Percentiles rank a stretch among this genome's conserved stretches.
phyloP scores from a whole-genome alignment of 2,113 vertebrate genomes.

The Fregata magnificens region DNA sequence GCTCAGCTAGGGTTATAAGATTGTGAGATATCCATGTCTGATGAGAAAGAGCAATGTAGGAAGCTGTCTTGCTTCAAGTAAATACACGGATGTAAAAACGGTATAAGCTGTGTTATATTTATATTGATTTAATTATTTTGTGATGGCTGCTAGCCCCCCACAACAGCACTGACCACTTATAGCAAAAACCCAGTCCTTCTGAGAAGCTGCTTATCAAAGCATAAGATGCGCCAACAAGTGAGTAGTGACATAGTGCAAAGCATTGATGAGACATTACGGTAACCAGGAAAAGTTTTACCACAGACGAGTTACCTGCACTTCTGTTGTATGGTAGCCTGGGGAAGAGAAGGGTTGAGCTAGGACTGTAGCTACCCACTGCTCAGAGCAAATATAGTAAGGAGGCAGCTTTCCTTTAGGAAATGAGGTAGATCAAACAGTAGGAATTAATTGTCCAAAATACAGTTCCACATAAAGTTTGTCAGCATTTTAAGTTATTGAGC shows the following conservation, averaged over 20 bases:
- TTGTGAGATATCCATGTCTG: neutral
- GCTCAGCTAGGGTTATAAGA: neutral
- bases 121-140: neutral
- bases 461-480: neutral
- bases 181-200: neutral
- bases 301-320: neutral
- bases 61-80: neutral
- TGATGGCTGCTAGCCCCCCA: neutral
- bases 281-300: neutral
- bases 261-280: neutral
- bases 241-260: neutral
- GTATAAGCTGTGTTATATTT: neutral
- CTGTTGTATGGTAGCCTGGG: neutral
- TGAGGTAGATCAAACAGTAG: neutral
- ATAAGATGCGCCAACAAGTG: neutral
- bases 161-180: neutral
- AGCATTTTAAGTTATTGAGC: neutral
- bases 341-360: neutral
- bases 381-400: neutral
- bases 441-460: neutral
- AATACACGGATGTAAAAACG: neutral
- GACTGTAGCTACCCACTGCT: neutral
- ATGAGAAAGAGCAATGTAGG: neutral
- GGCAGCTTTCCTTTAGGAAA: neutral
- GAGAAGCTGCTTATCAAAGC: neutral